These are phyloP conservation scores for Trachops cirrhosus DNA, from an alignment of 2,797 vertebrate genomes.

Conservation along the genomic window DNA sequence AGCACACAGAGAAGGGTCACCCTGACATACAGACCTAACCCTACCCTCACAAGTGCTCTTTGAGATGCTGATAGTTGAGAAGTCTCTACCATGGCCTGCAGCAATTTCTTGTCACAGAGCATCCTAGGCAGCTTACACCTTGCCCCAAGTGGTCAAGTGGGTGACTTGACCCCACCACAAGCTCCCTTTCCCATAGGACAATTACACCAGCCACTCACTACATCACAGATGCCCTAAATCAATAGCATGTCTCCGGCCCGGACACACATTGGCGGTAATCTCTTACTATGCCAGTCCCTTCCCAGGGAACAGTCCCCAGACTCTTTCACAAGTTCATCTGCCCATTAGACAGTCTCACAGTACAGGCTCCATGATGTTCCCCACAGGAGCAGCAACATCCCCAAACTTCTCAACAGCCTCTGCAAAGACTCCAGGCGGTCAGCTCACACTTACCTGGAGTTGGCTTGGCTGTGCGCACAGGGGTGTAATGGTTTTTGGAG, in stretches of 20 bases:
- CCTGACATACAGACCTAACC: background rate
- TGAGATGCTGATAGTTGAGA: background rate
- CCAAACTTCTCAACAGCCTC: background rate
- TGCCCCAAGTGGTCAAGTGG: background rate
- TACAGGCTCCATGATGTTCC: background rate
- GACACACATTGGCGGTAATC: background rate
- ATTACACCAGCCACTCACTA: background rate
- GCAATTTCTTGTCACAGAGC: background rate
- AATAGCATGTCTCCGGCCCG: background rate
- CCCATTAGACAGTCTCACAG: background rate
- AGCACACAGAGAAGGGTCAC: background rate
- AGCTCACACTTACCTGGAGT: constrained; percentile 88
- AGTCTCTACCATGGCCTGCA: background rate
- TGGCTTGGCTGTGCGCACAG: constrained; percentile 93
- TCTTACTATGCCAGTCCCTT: background rate
- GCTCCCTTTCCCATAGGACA: background rate
- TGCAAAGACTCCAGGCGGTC: background rate
- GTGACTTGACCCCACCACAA: background rate
- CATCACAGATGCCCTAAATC: background rate
- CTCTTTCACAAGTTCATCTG: background rate
- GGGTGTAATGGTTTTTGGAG: constrained; percentile 98
- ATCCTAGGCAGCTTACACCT: background rate
- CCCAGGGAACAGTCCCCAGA: background rate
- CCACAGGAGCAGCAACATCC: background rate
- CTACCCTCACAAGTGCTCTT: background rate